Percentiles rank a stretch among this genome's conserved stretches.
phyloP scores from a whole-genome alignment of 2,888 invertebrate species.

The Geophilus truncorum region DNA sequence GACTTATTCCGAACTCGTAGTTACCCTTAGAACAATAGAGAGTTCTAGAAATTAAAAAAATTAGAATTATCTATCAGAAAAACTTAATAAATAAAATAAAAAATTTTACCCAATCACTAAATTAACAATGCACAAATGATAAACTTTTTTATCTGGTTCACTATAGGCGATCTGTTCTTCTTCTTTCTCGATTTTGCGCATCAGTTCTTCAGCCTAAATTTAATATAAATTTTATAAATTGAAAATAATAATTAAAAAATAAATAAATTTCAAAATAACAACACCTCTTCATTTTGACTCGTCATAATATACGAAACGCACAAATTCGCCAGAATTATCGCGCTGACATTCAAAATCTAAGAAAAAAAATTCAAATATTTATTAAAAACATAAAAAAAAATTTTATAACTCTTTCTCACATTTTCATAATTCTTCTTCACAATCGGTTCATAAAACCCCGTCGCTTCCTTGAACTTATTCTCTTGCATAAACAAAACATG shows the following conservation, averaged over 20 bases:
- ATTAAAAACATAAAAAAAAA: not conserved
- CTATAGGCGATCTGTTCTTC: conserved; percentile 89
- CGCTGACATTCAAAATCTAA: conserved; percentile 85
- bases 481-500: conserved; percentile 99
- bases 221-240: too few relatives aligned
- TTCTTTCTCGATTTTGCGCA: conserved; percentile 97
- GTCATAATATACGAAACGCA: conserved; percentile 99
- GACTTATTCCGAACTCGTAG: conserved; percentile 96
- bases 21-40: conserved; percentile 98
- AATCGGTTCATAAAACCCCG: conserved; percentile 95
- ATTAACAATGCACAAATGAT: conserved; percentile 96
- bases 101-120: conserved; percentile 92
- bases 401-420: conserved; percentile 44
- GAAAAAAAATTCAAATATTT: too few relatives aligned
- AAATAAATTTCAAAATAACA: too few relatives aligned
- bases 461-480: conserved; percentile 95
- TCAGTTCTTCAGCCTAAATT: conserved; percentile 82
- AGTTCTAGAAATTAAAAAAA: conserved; percentile 66
- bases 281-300: conserved; percentile 86
- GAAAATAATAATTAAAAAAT: too few relatives aligned
- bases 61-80: too few relatives aligned
- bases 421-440: conserved; percentile 89
- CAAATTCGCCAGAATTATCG: conserved; percentile 95
- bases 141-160: conserved; percentile 87
- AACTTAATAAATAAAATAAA: too few relatives aligned